Evolutionary conservation across 2,113 vertebrate genomes (phyloP), one percentile per base, ranked within the genome.

Genomic region (Lagopus leucura): DNA sequence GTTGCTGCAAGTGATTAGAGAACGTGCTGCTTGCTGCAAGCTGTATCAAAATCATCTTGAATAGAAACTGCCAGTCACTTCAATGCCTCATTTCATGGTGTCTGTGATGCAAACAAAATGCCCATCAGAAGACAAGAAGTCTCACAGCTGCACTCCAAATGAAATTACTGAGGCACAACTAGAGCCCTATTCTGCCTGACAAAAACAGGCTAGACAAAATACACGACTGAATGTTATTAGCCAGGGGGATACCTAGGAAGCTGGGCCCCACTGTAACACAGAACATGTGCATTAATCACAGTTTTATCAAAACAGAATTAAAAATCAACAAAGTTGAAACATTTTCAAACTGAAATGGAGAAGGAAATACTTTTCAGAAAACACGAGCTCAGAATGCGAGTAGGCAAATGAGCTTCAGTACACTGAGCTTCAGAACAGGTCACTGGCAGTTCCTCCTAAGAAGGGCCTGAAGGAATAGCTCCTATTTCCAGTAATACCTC

Each of bases 41-140:
- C 64, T 43, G 54, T 38, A 61, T 66, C 82, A 61, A 81, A 75
- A 80, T 87, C 34, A 89, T 83, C 88, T 38, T 45, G 30, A 93
- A 75, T 50, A 80, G 72, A 64, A 94, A 69, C 43, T 86, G 84
- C 32, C 81, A 72, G 75, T 90, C 52, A 61, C 86, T 92, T 81
- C 95, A 93, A 9, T 28, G 48, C 42, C 75, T 76, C 55, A 54
- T 58, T 66, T 83, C 47, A 82, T 19, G 38, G 58, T 71, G 64
- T 64, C 80, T 61, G 34, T 54, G 73, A 87, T 57, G 74, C 55
- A 89, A 78, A 78, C 43, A 82, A 74, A 87, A 55, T 61, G 69
- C 38, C 79, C 79, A 87, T 50, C 74, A 66, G 64, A 83, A 75
- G 45, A 47, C 54, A 48, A 86, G 47, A 67, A 74, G 32, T 36